Base-by-base conservation (phyloP, 2,888 invertebrate genomes). In the Caenorhabditis parvicauda region DNA sequence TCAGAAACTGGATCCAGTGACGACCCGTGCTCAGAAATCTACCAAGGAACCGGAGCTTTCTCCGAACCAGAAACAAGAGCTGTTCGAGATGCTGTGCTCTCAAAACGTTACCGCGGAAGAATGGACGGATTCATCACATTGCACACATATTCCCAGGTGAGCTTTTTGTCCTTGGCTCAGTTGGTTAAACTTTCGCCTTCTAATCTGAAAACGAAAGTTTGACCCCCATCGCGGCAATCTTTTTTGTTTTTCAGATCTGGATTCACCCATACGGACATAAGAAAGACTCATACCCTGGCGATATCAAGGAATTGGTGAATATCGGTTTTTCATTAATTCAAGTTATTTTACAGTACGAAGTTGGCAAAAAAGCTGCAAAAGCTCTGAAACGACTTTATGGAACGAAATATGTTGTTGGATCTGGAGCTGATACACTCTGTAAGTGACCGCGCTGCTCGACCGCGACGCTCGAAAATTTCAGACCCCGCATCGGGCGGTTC, bases 61-160 rank as follows among this genome's bases (percentile, higher is more conserved):
- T 77, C 77, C 57, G 81, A 81, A 51, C 81, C 81, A 1, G 80
- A 81, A 61, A 54, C 78, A 1, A 72, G 71, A 48, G 77, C 81
- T 1, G 75, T 81, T 12, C 57, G 80, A 14, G 76, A 81, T 49
- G 74, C 75, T 3, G 51, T 81, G 2, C 41, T 75, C 28, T 74
- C 77, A 2, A 64, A 57, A 6, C 56, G 74, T 28, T 77, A 79
- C 57, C 54, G 66, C 1, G 74, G 77, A 27, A 49, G 78, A 38
- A 75, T 80, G 21, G 79, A 81, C 37, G 81, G 74, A 7, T 70
- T 57, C 48, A 69, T 72, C 45, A 70, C 70, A 4, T 59, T 81
- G 47, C 81, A 81, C 64, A 81, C 81, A 3, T 81, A 81, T 56
- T 77, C 80, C n/a, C n/a, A n/a, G n/a, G n/a, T n/a, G n/a, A n/a